A percentile compares a stretch with the other conserved stretches of the same genome.
Conservation (phyloP, 2,888 invertebrate genomes). For the Lasioglossum oenotherae region DNA sequence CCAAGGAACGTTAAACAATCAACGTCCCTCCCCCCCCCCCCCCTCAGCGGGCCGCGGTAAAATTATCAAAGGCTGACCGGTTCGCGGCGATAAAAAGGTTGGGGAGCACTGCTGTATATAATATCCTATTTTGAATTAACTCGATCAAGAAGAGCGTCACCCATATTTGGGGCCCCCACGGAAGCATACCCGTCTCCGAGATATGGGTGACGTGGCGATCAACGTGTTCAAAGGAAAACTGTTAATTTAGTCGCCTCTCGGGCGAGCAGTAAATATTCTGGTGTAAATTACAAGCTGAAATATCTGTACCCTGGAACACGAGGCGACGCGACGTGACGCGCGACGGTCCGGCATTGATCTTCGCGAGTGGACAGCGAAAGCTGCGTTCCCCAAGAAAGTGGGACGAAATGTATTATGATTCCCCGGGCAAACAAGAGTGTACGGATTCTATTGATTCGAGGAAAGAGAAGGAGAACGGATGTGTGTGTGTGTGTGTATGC, state of each 20-base stretch:
- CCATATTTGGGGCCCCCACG: too few species aligned
- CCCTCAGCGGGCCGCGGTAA: too few species aligned
- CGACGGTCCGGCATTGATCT: conserved; percentile 10
- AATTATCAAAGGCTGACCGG: too few species aligned
- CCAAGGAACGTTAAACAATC: too few species aligned
- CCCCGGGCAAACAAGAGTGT: neutral
- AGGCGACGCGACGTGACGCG: neutral
- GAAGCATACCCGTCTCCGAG: too few species aligned
- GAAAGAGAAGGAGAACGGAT: neutral
- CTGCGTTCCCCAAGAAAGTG: conserved; percentile 10
- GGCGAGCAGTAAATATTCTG: conserved; percentile 41
- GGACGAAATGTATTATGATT: conserved; percentile 16
- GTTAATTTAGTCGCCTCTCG: neutral
- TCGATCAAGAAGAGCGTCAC: too few species aligned
- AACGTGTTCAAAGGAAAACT: neutral
- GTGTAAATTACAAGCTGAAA: neutral
- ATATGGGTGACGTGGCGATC: too few species aligned
- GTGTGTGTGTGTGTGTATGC: too few species aligned
- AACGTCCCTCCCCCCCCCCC: too few species aligned
- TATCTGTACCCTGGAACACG: conserved; percentile 6
- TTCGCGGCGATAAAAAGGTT: too few species aligned
- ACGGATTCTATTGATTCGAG: conserved; percentile 4
- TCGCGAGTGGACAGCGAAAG: neutral
- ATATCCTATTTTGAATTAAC: too few species aligned
- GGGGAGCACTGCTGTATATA: too few species aligned